A percentile compares a stretch with the other conserved stretches of the same genome.
These are phyloP conservation scores for Leucoraja ocellata DNA, from an alignment of 2,797 vertebrate genomes.

Conservation along the genomic window DNA sequence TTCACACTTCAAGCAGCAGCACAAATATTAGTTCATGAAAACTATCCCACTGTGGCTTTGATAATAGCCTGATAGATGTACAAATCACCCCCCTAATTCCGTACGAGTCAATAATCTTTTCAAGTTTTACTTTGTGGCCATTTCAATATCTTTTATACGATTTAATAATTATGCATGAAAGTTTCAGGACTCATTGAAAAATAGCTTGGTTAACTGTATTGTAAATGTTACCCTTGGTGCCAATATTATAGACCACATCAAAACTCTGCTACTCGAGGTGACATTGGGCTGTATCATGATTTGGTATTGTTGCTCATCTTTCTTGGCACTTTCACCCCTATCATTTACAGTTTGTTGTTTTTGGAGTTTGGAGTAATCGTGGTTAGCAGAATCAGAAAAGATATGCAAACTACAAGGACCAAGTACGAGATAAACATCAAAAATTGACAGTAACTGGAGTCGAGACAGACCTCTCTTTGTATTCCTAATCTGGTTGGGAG, in stretches of 20 bases:
- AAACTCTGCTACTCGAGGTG: not conserved
- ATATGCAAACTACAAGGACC: not conserved
- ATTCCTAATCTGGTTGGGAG: not conserved
- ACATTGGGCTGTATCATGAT: not conserved
- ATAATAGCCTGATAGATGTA: not conserved
- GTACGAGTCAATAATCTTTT: not conserved
- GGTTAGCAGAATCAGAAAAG: not conserved
- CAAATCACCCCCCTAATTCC: not conserved
- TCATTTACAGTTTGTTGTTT: not conserved
- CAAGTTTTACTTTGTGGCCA: not conserved
- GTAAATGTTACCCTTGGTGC: not conserved
- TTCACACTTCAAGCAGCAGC: not conserved
- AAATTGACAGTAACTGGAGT: too few species aligned
- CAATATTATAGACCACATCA: not conserved
- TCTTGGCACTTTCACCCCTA: not conserved
- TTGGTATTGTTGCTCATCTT: not conserved
- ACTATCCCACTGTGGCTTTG: not conserved
- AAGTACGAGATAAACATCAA: not conserved
- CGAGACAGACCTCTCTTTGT: not conserved
- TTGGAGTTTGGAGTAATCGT: not conserved
- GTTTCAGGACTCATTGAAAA: not conserved
- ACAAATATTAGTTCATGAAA: not conserved
- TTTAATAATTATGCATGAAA: slow-evolving; percentile 15
- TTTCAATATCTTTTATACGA: not conserved
- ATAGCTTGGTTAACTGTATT: not conserved